Conservation (phyloP, 2,113 vertebrate species). For the Sula dactylatra region DNA sequence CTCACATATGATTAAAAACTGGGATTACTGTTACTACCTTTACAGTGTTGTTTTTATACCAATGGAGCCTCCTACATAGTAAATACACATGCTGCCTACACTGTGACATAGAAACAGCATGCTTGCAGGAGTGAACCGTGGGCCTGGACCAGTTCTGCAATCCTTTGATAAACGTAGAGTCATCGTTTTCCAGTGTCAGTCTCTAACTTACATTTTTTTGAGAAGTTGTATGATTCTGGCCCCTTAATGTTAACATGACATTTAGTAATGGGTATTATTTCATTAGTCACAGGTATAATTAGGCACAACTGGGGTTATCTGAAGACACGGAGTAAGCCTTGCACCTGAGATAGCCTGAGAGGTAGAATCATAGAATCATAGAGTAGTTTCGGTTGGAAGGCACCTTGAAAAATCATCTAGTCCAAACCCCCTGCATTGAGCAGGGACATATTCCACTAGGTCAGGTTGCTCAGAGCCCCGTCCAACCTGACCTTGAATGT, state of each 20-base stretch:
- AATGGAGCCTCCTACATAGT: neutral
- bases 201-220: neutral
- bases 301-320: neutral
- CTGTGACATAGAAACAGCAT: neutral
- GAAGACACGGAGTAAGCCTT: neutral
- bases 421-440: neutral
- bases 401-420: neutral
- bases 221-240: neutral
- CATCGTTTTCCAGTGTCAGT: neutral
- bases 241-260: neutral
- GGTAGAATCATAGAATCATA: neutral
- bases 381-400: neutral
- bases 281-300: neutral
- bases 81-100: neutral
- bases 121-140: rapidly evolving
- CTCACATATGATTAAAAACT: neutral
- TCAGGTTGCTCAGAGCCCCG: neutral
- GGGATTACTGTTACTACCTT: neutral
- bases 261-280: neutral
- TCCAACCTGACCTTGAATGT: neutral
- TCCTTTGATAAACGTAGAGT: neutral
- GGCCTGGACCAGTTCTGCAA: neutral
- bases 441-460: neutral
- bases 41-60: neutral
- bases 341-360: neutral